phyloP scores from a whole-genome alignment of 23 tunicate species.

The Styela plicata region DNA sequence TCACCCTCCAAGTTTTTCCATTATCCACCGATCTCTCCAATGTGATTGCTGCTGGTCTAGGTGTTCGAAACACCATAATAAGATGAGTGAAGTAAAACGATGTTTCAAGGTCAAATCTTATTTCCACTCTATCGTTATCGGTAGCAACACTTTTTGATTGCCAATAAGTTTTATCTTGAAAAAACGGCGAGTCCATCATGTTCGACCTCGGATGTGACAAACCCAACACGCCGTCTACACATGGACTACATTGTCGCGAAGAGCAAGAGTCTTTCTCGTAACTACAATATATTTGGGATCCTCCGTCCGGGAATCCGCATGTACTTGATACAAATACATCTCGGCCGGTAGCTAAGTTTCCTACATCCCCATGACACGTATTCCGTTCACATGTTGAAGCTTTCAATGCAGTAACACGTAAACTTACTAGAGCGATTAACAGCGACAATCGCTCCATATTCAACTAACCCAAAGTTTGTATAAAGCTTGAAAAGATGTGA shows the following conservation, averaged over 20 bases:
- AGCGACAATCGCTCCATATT: too few species aligned
- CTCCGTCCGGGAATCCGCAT: conserved; percentile 40
- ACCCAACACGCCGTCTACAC: too few species aligned
- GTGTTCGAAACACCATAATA: conserved; percentile 63
- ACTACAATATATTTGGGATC: conserved; percentile 33
- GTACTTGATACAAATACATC: conserved; percentile 36
- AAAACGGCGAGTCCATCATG: conserved; percentile 66
- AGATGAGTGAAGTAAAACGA: conserved; percentile 73
- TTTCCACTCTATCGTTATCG: conserved; percentile 30
- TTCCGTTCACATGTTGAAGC: conserved; percentile 37
- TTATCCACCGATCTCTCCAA: conserved; percentile 56
- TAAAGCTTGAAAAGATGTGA: too few species aligned
- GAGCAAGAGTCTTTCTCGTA: conserved; percentile 30
- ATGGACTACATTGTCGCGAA: conserved; percentile 51
- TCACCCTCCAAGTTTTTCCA: conserved; percentile 70
- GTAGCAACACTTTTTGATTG: conserved; percentile 26
- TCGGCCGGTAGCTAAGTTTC: conserved; percentile 65
- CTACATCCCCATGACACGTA: conserved; percentile 81
- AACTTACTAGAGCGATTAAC: too few species aligned
- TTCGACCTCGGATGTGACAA: conserved; percentile 58
- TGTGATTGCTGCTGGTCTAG: conserved; percentile 76
- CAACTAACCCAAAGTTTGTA: too few species aligned
- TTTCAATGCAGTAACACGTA: too few species aligned
- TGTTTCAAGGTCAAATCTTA: conserved; percentile 55
- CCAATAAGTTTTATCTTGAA: conserved; percentile 60